Evolutionary conservation across 2,888 invertebrate species (phyloP), one percentile per base, ranked within the genome.

Genomic region (Conops quadrifasciatus): DNA sequence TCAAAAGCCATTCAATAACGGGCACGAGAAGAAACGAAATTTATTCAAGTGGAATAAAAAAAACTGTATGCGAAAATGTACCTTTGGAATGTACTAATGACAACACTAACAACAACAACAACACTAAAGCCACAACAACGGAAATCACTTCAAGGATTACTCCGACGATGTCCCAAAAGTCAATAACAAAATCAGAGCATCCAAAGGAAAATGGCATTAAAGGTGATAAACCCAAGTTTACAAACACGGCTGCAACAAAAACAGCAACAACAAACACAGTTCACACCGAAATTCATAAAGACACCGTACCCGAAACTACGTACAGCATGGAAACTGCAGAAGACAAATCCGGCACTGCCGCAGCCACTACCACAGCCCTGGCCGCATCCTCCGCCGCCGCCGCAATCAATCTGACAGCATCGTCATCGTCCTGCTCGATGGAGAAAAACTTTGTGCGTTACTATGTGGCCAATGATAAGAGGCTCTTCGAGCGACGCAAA

Each of bases 401-500:
- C 36, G 4, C 36, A 36, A 9, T 36, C 4, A 36, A 4, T 36
- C 4, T 36, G 9, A 4, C 36, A 36, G 4, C 36, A 36, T 36
- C 36, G 9, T 36, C 9, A 36, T 36, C 36, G 9, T 36, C 36
- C 4, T 9, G 1, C 58, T 74, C 76, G 66, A 78, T 82, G 72
- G 84, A 84, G 76, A 85, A 80, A 72, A 87, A 87, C 70, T 89
- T 89, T 77, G 89, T 89, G 77, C 90, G 90, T 77, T 89, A 88
- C 78, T 89, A 90, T 75, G 89, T 90, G 74, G 88, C 90, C 60
- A 90, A 90, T 79, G 89, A 90, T 71, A 88, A 87, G 71, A 89
- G 90, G 80, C 88, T 89, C 79, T 90, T 90, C 76, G 87, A 86
- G 74, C 87, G 88, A 15, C 90, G 89, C 75, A 91, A 92, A 82